Evolutionary conservation across 2,113 vertebrate genomes (phyloP).

Genomic region (Campylomormyrus numenius): DNA sequence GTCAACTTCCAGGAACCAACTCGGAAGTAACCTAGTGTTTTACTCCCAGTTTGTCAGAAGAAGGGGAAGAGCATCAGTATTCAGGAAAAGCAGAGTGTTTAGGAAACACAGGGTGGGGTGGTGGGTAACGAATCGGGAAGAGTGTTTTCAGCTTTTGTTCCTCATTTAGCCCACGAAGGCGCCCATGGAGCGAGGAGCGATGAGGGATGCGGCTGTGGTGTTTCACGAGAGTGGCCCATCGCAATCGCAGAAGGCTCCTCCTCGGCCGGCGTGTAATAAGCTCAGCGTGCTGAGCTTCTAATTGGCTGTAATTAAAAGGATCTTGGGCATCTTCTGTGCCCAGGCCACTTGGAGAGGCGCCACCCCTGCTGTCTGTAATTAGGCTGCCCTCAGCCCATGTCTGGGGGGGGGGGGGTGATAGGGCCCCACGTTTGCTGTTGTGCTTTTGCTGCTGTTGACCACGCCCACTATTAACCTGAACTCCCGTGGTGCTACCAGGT

Average conservation of each 20-base stretch:
- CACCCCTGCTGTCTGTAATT: conserved; percentile 41
- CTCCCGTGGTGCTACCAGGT: not conserved
- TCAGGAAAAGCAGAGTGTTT: not conserved
- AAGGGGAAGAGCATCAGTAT: not conserved
- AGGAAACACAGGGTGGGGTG: not conserved
- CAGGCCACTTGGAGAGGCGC: conserved; percentile 49
- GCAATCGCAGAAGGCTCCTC: conserved; percentile 49
- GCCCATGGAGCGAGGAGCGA: conserved; percentile 39
- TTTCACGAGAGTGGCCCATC: conserved; percentile 42
- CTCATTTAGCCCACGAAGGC: conserved; percentile 58
- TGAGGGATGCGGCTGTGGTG: conserved; percentile 37
- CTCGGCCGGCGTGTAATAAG: conserved; percentile 44
- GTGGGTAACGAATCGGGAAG: not conserved
- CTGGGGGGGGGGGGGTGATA: not conserved
- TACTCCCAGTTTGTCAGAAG: not conserved
- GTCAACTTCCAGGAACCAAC: not conserved
- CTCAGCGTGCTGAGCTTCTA: conserved; percentile 58
- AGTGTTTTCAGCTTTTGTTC: conserved; percentile 47
- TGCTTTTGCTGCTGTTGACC: not conserved
- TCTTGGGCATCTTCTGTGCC: conserved; percentile 49
- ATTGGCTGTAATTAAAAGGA: conserved; percentile 66
- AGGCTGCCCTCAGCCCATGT: conserved; percentile 10
- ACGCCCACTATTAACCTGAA: not conserved
- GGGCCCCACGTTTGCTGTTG: not conserved
- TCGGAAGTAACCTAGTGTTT: not conserved